Percentiles rank a stretch among this genome's conserved stretches.
These are phyloP conservation scores for Toxotes lorentzi DNA, from an alignment of 2,797 vertebrate genomes.

Conservation along the genomic window DNA sequence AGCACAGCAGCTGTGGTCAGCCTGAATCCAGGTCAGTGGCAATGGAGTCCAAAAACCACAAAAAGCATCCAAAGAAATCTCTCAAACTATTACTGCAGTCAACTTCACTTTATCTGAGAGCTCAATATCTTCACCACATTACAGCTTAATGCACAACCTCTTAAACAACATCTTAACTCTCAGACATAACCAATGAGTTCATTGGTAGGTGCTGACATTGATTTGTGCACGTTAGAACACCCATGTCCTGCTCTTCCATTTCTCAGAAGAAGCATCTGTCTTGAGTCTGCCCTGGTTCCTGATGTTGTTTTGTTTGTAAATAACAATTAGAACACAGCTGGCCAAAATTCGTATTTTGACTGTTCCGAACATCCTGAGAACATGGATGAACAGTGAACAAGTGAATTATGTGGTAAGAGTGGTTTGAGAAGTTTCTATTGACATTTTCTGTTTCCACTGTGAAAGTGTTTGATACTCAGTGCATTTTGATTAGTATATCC, in stretches of 20 bases:
- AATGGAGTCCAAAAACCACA: constrained; percentile 12
- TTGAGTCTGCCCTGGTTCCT: not conserved
- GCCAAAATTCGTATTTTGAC: not conserved
- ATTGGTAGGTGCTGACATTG: not conserved
- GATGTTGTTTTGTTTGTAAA: constrained; percentile 5
- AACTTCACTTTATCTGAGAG: not conserved
- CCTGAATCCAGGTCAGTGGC: constrained; percentile 8
- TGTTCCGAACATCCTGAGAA: not conserved
- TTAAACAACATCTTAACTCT: not conserved
- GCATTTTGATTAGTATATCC: not conserved
- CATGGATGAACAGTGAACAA: not conserved
- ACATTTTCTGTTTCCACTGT: not conserved
- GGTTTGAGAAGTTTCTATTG: not conserved
- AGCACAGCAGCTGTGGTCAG: constrained; percentile 18
- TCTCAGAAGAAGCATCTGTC: not conserved
- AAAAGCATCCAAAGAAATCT: constrained; percentile 5
- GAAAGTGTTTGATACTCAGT: not conserved
- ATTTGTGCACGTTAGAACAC: not conserved
- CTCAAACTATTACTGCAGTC: not conserved
- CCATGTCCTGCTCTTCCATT: not conserved
- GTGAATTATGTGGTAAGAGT: not conserved
- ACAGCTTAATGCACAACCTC: not conserved
- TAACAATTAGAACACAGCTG: constrained; percentile 9
- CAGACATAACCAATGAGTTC: too few species aligned
- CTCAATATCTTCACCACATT: not conserved